Evolutionary conservation across 2,797 vertebrate genomes (phyloP).

Genomic region (Cynodonichthys magdalenae): DNA sequence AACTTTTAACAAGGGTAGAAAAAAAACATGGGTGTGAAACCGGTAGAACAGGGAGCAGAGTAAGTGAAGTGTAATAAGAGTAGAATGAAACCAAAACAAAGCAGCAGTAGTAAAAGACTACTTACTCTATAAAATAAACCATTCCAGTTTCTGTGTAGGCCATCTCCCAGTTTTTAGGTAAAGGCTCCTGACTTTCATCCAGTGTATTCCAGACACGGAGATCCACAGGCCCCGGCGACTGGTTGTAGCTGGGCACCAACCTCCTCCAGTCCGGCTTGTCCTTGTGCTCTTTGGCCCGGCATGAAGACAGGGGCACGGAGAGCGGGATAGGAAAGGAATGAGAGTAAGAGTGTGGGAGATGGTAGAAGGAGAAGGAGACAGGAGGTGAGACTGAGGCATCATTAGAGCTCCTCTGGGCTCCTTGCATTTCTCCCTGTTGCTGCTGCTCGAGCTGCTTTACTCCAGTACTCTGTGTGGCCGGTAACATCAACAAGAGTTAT

Average conservation of each 20-base stretch:
- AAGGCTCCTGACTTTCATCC: conserved; percentile 91
- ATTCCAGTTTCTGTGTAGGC: conserved; percentile 97
- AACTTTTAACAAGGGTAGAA: conserved; percentile 7
- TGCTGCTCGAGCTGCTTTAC: conserved; percentile 49
- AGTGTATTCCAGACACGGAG: conserved; percentile 85
- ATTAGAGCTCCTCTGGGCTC: conserved; percentile 68
- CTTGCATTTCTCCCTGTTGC: conserved; percentile 62
- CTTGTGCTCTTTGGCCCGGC: conserved; percentile 79
- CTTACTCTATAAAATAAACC: conserved; percentile 99
- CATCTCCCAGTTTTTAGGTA: conserved; percentile 98
- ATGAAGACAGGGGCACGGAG: conserved; percentile 58
- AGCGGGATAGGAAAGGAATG: conserved; percentile 62
- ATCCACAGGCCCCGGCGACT: conserved; percentile 90
- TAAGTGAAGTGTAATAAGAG: conserved; percentile 22
- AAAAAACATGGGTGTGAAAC: conserved; percentile 8
- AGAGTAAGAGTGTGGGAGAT: conserved; percentile 61
- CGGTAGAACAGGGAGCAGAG: conserved; percentile 15
- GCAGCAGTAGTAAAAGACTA: conserved; percentile 47
- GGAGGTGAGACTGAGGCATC: conserved; percentile 67
- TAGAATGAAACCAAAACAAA: conserved; percentile 30
- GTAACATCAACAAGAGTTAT: conserved; percentile 60
- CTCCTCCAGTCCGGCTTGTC: conserved; percentile 92
- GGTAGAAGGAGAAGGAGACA: conserved; percentile 68
- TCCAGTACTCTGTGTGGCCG: conserved; percentile 56
- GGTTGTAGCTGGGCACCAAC: conserved; percentile 94